Percentiles rank a stretch among this genome's conserved stretches.
These are phyloP conservation scores for Syngnathus floridae DNA, from an alignment of 2,113 vertebrate genomes.

Conservation along the genomic window DNA sequence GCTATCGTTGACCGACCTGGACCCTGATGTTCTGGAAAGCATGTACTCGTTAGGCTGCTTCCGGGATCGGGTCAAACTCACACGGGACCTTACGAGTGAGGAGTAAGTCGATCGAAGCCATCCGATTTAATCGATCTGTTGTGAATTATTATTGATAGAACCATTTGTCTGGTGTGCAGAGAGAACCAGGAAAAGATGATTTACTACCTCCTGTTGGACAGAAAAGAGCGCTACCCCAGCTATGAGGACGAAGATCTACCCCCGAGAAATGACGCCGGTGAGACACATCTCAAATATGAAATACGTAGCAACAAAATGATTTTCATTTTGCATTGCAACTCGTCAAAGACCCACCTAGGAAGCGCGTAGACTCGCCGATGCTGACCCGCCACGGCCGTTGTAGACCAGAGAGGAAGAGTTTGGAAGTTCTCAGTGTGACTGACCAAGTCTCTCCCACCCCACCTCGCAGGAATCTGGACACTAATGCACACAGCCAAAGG, in stretches of 20 bases:
- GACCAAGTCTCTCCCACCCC: slow-evolving; percentile 85
- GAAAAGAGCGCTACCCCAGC: slow-evolving; percentile 89
- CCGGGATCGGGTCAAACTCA: slow-evolving; percentile 81
- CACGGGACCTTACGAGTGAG: slow-evolving; percentile 81
- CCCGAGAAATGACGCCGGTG: slow-evolving; percentile 80
- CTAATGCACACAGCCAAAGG: slow-evolving; percentile 86
- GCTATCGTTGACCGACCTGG: slow-evolving; percentile 78
- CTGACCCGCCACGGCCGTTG: slow-evolving; percentile 85
- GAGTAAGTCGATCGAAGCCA: slow-evolving; percentile 71
- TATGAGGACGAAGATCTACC: slow-evolving; percentile 88
- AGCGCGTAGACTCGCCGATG: slow-evolving; percentile 90
- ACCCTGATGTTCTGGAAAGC: slow-evolving; percentile 84
- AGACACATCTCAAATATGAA: slow-evolving; percentile 16
- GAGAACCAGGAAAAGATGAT: slow-evolving; percentile 95
- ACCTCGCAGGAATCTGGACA: slow-evolving; percentile 81
- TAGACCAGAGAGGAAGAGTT: slow-evolving; percentile 83
- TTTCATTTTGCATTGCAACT: background rate
- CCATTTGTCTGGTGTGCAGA: slow-evolving; percentile 49
- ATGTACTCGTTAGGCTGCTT: slow-evolving; percentile 89
- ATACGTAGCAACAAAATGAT: background rate
- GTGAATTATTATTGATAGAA: background rate
- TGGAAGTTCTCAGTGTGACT: slow-evolving; percentile 86
- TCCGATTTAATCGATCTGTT: background rate
- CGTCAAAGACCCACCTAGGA: slow-evolving; percentile 78
- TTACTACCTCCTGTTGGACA: slow-evolving; percentile 86